Evolutionary conservation across 2,888 invertebrate species (phyloP).

Genomic region (Cremastinae sp.): DNA sequence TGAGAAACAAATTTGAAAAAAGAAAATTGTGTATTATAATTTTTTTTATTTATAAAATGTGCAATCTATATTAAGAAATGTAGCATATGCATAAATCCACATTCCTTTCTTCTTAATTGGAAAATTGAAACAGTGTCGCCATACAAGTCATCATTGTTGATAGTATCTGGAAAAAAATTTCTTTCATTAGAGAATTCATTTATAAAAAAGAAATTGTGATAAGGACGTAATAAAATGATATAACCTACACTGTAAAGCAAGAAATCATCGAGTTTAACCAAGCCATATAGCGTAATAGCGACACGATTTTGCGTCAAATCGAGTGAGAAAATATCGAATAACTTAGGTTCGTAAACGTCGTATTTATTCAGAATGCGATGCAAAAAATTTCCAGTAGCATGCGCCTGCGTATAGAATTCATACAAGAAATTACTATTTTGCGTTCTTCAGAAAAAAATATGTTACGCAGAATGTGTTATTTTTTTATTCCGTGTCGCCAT

Average conservation of each 20-base stretch:
- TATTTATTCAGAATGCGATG: too few species aligned
- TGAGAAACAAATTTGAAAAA: too few species aligned
- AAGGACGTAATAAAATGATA: too few species aligned
- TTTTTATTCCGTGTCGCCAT: too few species aligned
- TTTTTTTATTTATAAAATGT: not conserved
- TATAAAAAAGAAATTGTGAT: too few species aligned
- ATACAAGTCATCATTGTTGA: slow-evolving; percentile 3
- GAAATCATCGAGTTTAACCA: slow-evolving; percentile 15
- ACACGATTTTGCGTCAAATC: slow-evolving; percentile 21
- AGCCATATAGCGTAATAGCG: slow-evolving; percentile 13
- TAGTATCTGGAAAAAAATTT: slow-evolving; percentile 20
- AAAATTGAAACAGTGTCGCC: slow-evolving; percentile 29
- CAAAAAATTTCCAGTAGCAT: too few species aligned
- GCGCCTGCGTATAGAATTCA: too few species aligned
- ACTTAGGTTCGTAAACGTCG: too few species aligned
- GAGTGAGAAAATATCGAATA: not conserved
- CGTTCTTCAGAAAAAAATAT: too few species aligned
- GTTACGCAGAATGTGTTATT: too few species aligned
- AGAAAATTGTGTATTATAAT: not conserved
- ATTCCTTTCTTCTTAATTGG: not conserved
- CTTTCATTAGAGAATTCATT: not conserved
- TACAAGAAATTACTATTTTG: too few species aligned
- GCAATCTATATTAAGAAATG: not conserved
- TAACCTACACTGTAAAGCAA: slow-evolving; percentile 11
- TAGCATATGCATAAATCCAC: not conserved